Conservation (phyloP, 2,888 invertebrate species). For the Trichogramma evanescens region DNA sequence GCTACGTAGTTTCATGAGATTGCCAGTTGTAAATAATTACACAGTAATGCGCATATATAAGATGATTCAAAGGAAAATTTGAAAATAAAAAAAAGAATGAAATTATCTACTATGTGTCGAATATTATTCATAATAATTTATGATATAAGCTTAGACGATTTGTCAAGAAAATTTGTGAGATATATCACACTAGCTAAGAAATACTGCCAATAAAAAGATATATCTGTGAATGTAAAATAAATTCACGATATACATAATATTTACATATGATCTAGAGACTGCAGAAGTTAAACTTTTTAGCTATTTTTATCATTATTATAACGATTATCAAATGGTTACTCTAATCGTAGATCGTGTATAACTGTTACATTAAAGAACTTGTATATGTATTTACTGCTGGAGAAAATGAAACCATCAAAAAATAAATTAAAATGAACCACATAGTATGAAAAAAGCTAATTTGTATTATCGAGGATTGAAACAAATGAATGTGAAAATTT, state of each 20-base stretch:
- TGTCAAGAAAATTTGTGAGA: conserved; percentile 23
- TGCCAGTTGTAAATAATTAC: conserved; percentile 22
- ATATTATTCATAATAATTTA: too few species aligned
- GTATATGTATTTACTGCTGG: conserved; percentile 12
- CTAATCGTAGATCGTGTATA: too few species aligned
- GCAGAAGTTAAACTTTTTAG: conserved; percentile 12
- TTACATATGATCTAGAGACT: too few species aligned
- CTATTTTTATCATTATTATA: conserved; percentile 5
- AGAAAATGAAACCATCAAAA: conserved; percentile 5
- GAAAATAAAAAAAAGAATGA: neutral
- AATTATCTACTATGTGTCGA: too few species aligned
- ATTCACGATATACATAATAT: too few species aligned
- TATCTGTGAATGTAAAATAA: neutral
- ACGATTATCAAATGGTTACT: conserved; percentile 16
- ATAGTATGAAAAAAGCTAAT: conserved; percentile 6
- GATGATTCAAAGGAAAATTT: conserved; percentile 12
- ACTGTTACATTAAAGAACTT: too few species aligned
- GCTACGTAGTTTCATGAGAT: conserved; percentile 12
- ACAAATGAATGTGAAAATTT: conserved; percentile 1
- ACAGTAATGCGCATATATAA: conserved; percentile 12
- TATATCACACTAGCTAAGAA: conserved; percentile 43
- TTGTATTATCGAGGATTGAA: conserved; percentile 8
- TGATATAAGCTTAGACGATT: too few species aligned
- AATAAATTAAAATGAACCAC: conserved; percentile 12
- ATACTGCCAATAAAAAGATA: conserved; percentile 42